Evolutionary conservation across 2,113 vertebrate genomes (phyloP).

Genomic region (Apteryx owenii): DNA sequence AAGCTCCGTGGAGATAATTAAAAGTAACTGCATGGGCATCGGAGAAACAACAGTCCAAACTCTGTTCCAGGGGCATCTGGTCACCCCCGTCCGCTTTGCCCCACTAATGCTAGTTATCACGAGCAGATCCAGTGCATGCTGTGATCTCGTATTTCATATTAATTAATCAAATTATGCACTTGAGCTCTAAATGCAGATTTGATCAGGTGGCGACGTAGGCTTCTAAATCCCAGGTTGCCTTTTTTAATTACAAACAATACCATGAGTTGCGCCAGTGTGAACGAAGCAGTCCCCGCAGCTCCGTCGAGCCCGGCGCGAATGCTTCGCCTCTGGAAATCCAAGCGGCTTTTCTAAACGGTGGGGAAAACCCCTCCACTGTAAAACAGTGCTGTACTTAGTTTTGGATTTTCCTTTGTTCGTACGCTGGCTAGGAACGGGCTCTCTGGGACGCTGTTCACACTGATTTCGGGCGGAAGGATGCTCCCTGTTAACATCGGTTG

Average conservation of each 20-base stretch:
- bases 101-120: not conserved
- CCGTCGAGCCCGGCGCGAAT: not conserved
- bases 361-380: not conserved
- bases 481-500: not conserved
- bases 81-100: not conserved
- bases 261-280: not conserved
- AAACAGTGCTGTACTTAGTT: not conserved
- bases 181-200: not conserved
- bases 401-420: not conserved
- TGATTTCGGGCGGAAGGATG: not conserved
- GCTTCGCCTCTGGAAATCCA: not conserved
- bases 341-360: not conserved
- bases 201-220: not conserved
- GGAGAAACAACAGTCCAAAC: not conserved
- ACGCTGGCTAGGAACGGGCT: not conserved
- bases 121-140: not conserved
- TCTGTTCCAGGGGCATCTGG: not conserved
- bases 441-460: not conserved
- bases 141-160: not conserved
- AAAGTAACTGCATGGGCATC: not conserved
- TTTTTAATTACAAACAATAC: conserved; percentile 26
- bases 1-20: not conserved
- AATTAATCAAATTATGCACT: not conserved
- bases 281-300: not conserved
- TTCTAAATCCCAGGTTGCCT: not conserved